Base-by-base conservation (phyloP, 2,113 vertebrate species). In the Tragelaphus scriptus region DNA sequence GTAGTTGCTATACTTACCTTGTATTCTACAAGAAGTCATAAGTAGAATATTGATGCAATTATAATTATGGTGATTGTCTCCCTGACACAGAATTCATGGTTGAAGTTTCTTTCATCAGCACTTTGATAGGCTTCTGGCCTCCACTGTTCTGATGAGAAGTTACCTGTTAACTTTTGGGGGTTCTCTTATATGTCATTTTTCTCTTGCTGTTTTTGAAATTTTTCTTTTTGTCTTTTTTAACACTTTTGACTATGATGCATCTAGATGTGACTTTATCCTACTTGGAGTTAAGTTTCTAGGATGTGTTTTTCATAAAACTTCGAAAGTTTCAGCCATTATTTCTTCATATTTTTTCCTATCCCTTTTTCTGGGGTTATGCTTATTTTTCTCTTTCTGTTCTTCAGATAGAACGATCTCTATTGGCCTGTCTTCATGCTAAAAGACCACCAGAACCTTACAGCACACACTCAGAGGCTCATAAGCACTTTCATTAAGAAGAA, bases 341-440 rank as follows among this genome's bases (percentile, higher is more conserved):
- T 88, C 40, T 88, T 92, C 30, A 93, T 53, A n/a, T 61, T 87
- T 94, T 96, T 92, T 59, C 75, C 59, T 63, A 4, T 19, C 17
- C 26, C 59, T 26, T 91, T 97, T 88, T 55, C 58, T 90, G 63
- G 56, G 51, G 4, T 8, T 95, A 26, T 65, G 23, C 65, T 93
- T 44, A 85, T 91, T 84, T 87, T 96, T 93, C 87, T 85, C n/a
- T 96, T 81, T 56, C 61, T 80, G 2, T 94, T 94, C 51, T 88
- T 93, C 65, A 91, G 53, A 91, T 23, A 96, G 12, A 91, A 93
- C 93, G 63, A 44, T 92, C 30, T 97, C 25, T 61, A 21, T 51
- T 97, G 28, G 65, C 25, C 44, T 56, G 2, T 17, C 44, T 65
- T 87, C n/a, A 89, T 58, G 49, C 26, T 77, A 59, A 61, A 94